Evolutionary conservation across 2,888 invertebrate genomes (phyloP).

Genomic region (Thera obeliscata): DNA sequence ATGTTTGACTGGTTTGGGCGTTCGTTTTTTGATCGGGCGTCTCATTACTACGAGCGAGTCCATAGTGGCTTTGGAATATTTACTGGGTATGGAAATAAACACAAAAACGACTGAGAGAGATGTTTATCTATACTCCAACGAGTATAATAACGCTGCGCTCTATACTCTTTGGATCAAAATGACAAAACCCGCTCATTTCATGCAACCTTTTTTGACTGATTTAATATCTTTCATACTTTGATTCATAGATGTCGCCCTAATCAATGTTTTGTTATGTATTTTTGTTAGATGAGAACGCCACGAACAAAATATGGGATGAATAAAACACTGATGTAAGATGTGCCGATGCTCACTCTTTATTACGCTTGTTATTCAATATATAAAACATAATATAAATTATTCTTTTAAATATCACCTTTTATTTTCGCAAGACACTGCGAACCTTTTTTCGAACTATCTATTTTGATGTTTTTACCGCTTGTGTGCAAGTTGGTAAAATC

Average conservation of each 20-base stretch:
- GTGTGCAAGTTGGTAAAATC: constrained; percentile 11
- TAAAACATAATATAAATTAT: constrained; percentile 82
- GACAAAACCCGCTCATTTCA: too few species aligned
- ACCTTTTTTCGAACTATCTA: constrained; percentile 39
- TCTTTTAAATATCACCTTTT: constrained; percentile 76
- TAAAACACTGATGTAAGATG: constrained; percentile 76
- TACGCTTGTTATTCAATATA: constrained; percentile 82
- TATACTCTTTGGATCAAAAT: too few species aligned
- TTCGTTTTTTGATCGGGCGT: constrained; percentile 23
- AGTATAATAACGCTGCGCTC: too few species aligned
- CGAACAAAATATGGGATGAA: constrained; percentile 49
- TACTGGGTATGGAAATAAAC: background rate
- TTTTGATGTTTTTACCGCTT: constrained; percentile 16
- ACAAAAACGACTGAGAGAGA: too few species aligned
- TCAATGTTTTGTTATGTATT: too few species aligned
- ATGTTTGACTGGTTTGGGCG: constrained; percentile 10
- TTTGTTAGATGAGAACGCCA: constrained; percentile 16
- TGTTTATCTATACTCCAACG: too few species aligned
- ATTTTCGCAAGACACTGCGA: constrained; percentile 62
- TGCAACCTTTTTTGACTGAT: too few species aligned
- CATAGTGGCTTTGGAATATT: constrained; percentile 33
- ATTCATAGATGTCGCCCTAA: too few species aligned
- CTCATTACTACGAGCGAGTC: constrained; percentile 45
- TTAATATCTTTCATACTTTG: too few species aligned
- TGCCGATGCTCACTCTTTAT: constrained; percentile 84